Base-by-base conservation (phyloP, 2,113 vertebrate species). In the Sprattus sprattus region DNA sequence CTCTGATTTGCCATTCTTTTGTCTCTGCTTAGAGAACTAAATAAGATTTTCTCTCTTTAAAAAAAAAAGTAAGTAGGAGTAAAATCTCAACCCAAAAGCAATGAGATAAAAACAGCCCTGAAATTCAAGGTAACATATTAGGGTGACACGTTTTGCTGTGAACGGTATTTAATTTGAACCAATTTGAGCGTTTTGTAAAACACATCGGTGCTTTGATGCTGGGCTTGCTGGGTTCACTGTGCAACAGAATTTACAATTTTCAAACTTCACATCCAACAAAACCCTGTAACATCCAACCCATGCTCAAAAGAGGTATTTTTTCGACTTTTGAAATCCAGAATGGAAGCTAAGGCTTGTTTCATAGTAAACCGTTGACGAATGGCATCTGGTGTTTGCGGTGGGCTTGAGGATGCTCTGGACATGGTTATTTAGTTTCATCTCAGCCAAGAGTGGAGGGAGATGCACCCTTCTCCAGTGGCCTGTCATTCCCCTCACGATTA, bases 401-500 rank as follows among this genome's bases (percentile, higher is more conserved):
- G 64, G 9, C 39, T 84, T n/a, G 52, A 83, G 50, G 50, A 81
- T 78, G 44, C n/a, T 85, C 54, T 52, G 80, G 39, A 83, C 52
- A 22, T 64, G 54, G 25, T 87, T 50, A 52, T 82, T 89, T 85
- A 80, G n/a, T 83, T 87, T 88, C 50, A 64, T 89, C 84, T 85
- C 89, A 81, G 85, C 90, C 83, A 32, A 71, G 45, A 87, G 84
- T 67, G 85, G 22, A 89, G 85, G 85, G 87, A 88, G 89, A 86
- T 81, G 54, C 75, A 71, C 84, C 67, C 82, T 90, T 90, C 10
- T 86, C 84, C 82, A 87, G 28, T 13, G 67, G 32, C 82, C 85
- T 91, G 89, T 84, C 85, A 81, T 88, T 86, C 85, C 60, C 71
- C 88, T 88, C 80, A 86, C 52, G 88, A 89, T 92, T 85, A 91